Percentiles rank a stretch among this genome's conserved stretches.
Conservation (phyloP, 2,113 vertebrate species). For the Tauraco erythrolophus region DNA sequence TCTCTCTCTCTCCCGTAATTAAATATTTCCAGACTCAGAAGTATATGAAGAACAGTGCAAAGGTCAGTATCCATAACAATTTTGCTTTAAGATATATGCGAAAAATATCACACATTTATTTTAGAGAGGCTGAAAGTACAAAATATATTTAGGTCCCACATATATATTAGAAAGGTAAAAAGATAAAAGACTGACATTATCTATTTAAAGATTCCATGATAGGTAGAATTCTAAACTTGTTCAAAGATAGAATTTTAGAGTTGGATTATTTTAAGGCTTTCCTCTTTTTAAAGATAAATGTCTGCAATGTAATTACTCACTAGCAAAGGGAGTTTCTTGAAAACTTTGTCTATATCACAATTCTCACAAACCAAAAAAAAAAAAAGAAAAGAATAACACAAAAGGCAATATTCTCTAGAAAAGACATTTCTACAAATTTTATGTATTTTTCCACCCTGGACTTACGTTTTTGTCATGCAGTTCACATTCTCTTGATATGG, state of each 20-base stretch:
- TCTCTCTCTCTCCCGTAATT: neutral
- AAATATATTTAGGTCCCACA: neutral
- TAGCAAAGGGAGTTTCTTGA: neutral
- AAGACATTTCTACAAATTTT: neutral
- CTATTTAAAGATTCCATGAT: neutral
- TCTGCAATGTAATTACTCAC: neutral
- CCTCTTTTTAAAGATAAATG: neutral
- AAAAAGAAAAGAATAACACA: neutral
- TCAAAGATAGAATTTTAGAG: neutral
- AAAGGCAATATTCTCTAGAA: neutral
- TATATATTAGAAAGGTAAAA: neutral
- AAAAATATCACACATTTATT: neutral
- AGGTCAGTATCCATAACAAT: neutral
- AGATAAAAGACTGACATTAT: neutral
- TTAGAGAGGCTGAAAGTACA: neutral
- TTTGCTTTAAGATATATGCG: neutral
- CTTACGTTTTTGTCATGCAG: neutral
- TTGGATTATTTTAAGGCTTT: neutral
- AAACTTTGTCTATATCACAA: neutral
- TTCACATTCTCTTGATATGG: neutral
- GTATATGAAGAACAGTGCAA: neutral
- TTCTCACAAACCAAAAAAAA: neutral
- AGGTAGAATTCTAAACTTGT: neutral
- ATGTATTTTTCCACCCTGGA: neutral
- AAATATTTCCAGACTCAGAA: neutral